These are phyloP conservation scores for human (Homo sapiens) DNA, from an alignment of 2,113 vertebrate genomes.

Conservation along the genomic window GRCh38 chr20:21538501-21539000, in stretches of 20 bases:
- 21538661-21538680: too few relatives aligned
- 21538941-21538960: background rate
- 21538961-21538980: background rate
- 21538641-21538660: too few relatives aligned
- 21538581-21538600: background rate
- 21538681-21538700: too few relatives aligned
- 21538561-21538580: background rate
- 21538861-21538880: background rate
- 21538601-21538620: background rate
- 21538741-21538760: constrained; percentile 10
- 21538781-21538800: background rate
- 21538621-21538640: background rate
- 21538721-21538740: background rate
- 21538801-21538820: background rate
- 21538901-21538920: background rate
- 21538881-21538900: background rate
- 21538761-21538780: background rate
- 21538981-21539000: background rate
- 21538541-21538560: background rate
- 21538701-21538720: background rate
- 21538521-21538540: too few relatives aligned
- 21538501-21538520: too few relatives aligned
- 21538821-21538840: background rate
- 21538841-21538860: background rate
- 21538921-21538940: background rate